Conservation (phyloP, 2,113 vertebrate genomes). For the Nycticryphes semicollaris region DNA sequence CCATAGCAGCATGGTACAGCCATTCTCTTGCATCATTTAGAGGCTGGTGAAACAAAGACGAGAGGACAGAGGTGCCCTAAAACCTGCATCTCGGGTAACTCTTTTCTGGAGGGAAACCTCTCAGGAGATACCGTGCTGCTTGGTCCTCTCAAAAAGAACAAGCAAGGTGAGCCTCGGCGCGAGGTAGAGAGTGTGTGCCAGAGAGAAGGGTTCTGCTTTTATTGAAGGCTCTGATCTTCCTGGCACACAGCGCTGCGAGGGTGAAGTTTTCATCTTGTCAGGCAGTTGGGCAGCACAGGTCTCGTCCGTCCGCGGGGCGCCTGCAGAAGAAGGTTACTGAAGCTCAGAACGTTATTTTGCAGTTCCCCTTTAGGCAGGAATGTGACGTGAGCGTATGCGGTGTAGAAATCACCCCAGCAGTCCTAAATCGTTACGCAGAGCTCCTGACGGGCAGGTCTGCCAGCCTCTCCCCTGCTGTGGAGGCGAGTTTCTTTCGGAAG, state of each 20-base stretch:
- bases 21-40: not conserved
- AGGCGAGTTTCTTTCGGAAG: not conserved
- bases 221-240: slow-evolving; percentile 41
- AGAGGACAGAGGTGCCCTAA: slow-evolving; percentile 9
- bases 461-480: not conserved
- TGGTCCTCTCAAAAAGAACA: not conserved
- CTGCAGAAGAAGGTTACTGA: not conserved
- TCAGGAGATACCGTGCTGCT: not conserved
- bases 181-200: slow-evolving; percentile 46
- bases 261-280: not conserved
- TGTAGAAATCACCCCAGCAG: not conserved
- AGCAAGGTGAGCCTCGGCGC: not conserved
- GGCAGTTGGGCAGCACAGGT: not conserved
- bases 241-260: not conserved
- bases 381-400: not conserved
- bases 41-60: not conserved
- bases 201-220: slow-evolving; percentile 54
- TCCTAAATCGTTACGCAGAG: not conserved
- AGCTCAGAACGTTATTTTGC: not conserved
- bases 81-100: not conserved
- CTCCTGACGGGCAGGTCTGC: not conserved
- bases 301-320: not conserved
- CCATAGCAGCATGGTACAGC: not conserved
- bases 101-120: not conserved
- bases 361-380: not conserved